Evolutionary conservation across 92 coral and sea anemone genomes (phyloP).

Genomic region (Meandrina meandrites): DNA sequence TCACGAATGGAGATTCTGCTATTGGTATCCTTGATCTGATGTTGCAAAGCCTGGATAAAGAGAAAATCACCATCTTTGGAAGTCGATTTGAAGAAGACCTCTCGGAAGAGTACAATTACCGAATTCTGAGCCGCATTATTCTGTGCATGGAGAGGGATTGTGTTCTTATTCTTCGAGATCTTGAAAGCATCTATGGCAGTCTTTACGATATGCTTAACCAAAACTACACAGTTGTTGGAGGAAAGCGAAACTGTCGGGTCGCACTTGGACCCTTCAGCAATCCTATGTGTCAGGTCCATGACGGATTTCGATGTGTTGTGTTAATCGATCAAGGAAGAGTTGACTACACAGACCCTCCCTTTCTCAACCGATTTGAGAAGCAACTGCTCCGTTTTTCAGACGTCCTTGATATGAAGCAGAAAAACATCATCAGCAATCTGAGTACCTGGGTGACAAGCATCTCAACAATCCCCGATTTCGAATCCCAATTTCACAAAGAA

Average conservation of each 20-base stretch:
- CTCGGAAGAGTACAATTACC: constrained; percentile 92
- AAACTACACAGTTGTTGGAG: constrained; percentile 94
- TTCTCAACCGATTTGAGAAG: constrained; percentile 96
- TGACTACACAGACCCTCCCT: constrained; percentile 93
- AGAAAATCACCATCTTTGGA: constrained; percentile 93
- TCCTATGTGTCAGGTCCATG: constrained; percentile 99
- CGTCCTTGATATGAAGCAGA: constrained; percentile 63
- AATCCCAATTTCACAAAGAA: constrained; percentile 66
- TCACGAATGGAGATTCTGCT: constrained; percentile 95
- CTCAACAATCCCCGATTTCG: constrained; percentile 62
- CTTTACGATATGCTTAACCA: constrained; percentile 98
- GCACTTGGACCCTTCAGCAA: constrained; percentile 98
- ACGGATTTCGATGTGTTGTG: constrained; percentile 95
- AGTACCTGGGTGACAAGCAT: constrained; percentile 68
- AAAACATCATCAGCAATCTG: constrained; percentile 59
- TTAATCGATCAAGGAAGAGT: constrained; percentile 88
- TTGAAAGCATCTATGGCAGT: constrained; percentile 96
- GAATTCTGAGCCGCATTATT: constrained; percentile 94
- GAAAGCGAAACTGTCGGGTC: constrained; percentile 92
- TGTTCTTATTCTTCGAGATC: constrained; percentile 87
- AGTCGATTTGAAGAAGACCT: constrained; percentile 96
- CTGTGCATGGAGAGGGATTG: constrained; percentile 97
- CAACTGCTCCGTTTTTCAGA: constrained; percentile 94
- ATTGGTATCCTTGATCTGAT: constrained; percentile 91
- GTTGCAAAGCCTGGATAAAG: constrained; percentile 74